Conservation (phyloP, 1,140 invertebrate genomes). For the Neelides sp. region DNA sequence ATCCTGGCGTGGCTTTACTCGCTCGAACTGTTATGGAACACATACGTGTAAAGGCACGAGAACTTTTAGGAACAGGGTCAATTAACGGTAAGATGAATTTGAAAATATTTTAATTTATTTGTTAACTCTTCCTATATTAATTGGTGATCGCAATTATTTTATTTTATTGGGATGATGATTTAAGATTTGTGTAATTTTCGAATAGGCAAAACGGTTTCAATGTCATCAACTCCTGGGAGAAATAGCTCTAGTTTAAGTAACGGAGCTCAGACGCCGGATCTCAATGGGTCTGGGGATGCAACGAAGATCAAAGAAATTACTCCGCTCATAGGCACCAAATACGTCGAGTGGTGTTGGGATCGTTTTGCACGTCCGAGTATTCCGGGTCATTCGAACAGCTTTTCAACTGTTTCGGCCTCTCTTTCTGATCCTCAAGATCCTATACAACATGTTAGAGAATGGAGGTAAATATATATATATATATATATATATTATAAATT, state of each 20-base stretch:
- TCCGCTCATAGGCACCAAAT: conserved; percentile 30
- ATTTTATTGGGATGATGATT: too few species aligned
- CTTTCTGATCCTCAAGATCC: conserved; percentile 52
- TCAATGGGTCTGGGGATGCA: conserved; percentile 9
- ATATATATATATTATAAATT: conserved; percentile 1
- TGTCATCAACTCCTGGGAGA: too few species aligned
- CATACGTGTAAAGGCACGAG: conserved; percentile 58
- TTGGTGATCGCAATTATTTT: too few species aligned
- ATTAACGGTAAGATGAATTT: background rate
- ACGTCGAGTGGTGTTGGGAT: conserved; percentile 31
- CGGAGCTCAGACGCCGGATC: background rate
- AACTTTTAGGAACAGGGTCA: conserved; percentile 6
- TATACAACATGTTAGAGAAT: conserved; percentile 50
- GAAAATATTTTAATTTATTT: background rate
- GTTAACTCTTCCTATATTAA: background rate
- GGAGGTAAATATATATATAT: conserved; percentile 44
- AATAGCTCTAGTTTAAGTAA: background rate
- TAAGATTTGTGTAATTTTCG: too few species aligned
- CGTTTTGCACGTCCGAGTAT: conserved; percentile 30
- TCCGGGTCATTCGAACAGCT: conserved; percentile 32
- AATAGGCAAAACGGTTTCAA: too few species aligned
- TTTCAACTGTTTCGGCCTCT: conserved; percentile 67
- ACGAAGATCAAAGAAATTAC: conserved; percentile 18
- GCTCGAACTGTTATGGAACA: conserved; percentile 61
- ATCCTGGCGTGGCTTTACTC: conserved; percentile 61